phyloP scores from a whole-genome alignment of 2,888 invertebrate species.

The Drosophila eohydei region DNA sequence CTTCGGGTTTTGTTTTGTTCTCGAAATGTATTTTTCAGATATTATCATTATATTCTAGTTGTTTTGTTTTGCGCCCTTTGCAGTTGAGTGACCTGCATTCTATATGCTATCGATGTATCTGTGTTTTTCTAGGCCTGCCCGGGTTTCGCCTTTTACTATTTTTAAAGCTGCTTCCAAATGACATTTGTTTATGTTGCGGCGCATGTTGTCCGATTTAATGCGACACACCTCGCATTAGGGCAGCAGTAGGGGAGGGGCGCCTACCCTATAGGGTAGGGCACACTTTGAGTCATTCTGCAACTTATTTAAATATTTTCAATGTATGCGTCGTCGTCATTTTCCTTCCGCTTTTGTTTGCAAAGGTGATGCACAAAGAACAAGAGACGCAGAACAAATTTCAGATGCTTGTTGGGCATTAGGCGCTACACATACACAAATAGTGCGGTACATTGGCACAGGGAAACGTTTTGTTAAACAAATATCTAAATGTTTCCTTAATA shows the following conservation, averaged over 20 bases:
- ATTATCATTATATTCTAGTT: conserved; percentile 7
- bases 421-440: conserved; percentile 4
- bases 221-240: conserved; percentile 52
- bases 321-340: conserved; percentile 16
- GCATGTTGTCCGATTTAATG: conserved; percentile 44
- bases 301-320: conserved; percentile 38
- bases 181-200: conserved; percentile 51
- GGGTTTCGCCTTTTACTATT: conserved; percentile 59
- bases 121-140: conserved; percentile 62
- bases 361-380: conserved; percentile 16
- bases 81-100: conserved; percentile 61
- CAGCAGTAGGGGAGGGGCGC: background rate
- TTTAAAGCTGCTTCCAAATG: conserved; percentile 54
- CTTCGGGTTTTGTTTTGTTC: conserved; percentile 62
- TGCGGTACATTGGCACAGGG: background rate
- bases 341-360: conserved; percentile 43
- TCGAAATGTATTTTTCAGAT: conserved; percentile 28
- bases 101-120: conserved; percentile 19
- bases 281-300: conserved; percentile 47
- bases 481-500: background rate
- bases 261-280: conserved; percentile 37
- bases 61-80: conserved; percentile 22
- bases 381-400: conserved; percentile 6
- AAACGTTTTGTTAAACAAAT: background rate
- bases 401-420: conserved; percentile 17